phyloP scores from a whole-genome alignment of 2,888 invertebrate genomes.

The Choreutis nemorana region DNA sequence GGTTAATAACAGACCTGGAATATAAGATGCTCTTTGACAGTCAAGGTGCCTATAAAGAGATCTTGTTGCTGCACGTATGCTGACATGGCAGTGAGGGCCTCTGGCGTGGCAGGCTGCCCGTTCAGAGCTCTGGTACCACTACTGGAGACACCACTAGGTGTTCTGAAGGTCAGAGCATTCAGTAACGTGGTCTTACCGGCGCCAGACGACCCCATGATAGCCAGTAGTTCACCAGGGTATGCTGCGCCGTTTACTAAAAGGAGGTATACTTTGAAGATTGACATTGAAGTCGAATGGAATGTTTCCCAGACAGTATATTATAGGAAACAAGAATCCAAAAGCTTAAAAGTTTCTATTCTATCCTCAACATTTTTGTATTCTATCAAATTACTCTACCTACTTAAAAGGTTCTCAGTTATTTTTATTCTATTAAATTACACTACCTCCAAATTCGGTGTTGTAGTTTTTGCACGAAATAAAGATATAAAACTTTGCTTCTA shows the following conservation, averaged over 20 bases:
- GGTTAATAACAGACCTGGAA: no score
- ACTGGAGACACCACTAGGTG: conserved; percentile 73
- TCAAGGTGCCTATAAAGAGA: conserved; percentile 88
- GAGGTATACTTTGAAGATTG: conserved; percentile 1
- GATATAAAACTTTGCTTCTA: no score
- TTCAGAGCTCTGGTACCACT: conserved; percentile 72
- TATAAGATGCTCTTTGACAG: conserved; percentile 87
- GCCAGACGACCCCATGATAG: conserved; percentile 90
- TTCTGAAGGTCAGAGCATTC: conserved; percentile 86
- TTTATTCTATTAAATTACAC: no score
- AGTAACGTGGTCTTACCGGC: conserved; percentile 95
- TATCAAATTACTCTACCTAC: no score
- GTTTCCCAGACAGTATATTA: no score
- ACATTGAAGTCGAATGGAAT: neutral
- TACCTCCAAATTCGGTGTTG: no score
- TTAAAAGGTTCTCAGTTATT: no score
- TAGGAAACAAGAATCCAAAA: no score
- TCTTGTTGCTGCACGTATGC: conserved; percentile 96
- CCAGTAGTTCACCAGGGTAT: conserved; percentile 84
- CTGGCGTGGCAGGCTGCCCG: conserved; percentile 77
- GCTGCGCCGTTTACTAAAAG: conserved; percentile 80
- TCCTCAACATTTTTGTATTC: no score
- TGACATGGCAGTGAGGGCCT: conserved; percentile 76
- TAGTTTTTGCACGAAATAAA: no score
- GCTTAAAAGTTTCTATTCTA: no score